Base-by-base conservation (phyloP, 2,113 vertebrate genomes). In the Pteruthius melanotis region DNA sequence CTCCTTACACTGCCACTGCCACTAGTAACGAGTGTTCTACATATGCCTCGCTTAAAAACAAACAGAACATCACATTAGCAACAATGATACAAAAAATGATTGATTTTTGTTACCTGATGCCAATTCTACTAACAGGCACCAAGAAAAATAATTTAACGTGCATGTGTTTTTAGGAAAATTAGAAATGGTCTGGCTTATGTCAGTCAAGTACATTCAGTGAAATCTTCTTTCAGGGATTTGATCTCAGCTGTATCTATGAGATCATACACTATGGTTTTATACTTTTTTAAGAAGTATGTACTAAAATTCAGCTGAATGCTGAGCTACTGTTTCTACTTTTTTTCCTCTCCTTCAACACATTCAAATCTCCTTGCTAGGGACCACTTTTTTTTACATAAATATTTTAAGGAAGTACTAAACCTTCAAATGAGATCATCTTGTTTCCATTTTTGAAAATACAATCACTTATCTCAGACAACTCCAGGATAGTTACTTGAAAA, bases 391-490 rank as follows among this genome's bases (percentile, higher is more conserved):
- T 52, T 76, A 15, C 22, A 65, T 75, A 84, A 94, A 53, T 88
- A 61, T 88, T 94, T 85, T 65, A 76, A 86, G 54, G 15, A 88
- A 76, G 16, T 33, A 79, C 40, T 83, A 72, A 79, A 44, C 18
- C 24, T 83, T 89, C 70, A 83, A 83, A 75, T n/a, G 35, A 90
- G 20, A 88, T 45, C 13, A 50, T 85, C 66, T 88, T 88, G 21
- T 83, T 95, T 94, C 63, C 50, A 39, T 49, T 93, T 85, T 83
- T 52, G n/a, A 79, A 94, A 93, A 79, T 50, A 68, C 19, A 66
- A 6, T 56, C 72, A 21, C 27, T 93, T 89, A 40, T 57, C 27
- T 91, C 61, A 54, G 53, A 72, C 28, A 77, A 53, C 37, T 90
- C n/a, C 50, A 59, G 42, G 30, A 79, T 2, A 86, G n/a, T 68